Percentiles rank a stretch among this genome's conserved stretches.
Conservation (phyloP, 2,888 invertebrate species). For the Pecten maximus region DNA sequence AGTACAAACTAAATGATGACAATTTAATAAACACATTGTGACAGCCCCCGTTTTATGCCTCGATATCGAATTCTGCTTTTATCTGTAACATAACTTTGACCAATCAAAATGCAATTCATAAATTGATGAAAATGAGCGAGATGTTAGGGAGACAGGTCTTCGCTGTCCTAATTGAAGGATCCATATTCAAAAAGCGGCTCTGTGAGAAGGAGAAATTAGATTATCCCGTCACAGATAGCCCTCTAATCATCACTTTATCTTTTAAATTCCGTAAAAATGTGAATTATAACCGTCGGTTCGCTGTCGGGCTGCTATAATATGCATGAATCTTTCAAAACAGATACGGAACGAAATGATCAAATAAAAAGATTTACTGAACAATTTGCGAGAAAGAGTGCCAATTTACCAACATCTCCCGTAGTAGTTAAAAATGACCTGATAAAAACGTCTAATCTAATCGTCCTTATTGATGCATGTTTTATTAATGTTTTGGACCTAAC, state of each 20-base stretch:
- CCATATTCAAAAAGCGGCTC: conserved; percentile 25
- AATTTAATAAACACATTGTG: background rate
- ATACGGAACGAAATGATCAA: conserved; percentile 35
- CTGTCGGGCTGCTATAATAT: conserved; percentile 35
- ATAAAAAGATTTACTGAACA: conserved; percentile 33
- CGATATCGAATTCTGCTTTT: conserved; percentile 30
- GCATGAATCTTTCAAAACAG: conserved; percentile 35
- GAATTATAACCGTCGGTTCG: conserved; percentile 33
- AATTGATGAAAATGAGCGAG: conserved; percentile 31
- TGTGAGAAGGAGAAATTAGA: conserved; percentile 22
- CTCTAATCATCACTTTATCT: conserved; percentile 33
- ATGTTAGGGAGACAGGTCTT: background rate
- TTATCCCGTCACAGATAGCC: conserved; percentile 11
- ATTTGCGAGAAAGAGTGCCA: conserved; percentile 30
- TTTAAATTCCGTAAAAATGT: conserved; percentile 35
- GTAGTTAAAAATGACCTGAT: conserved; percentile 40
- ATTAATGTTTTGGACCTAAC: conserved; percentile 36
- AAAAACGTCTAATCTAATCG: conserved; percentile 38
- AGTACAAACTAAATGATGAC: background rate
- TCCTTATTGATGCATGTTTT: conserved; percentile 31
- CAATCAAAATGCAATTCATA: conserved; percentile 30
- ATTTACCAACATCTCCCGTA: conserved; percentile 23
- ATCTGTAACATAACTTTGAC: conserved; percentile 30
- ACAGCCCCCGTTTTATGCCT: conserved; percentile 2
- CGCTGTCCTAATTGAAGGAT: background rate